Evolutionary conservation across 2,888 invertebrate species (phyloP).

Genomic region (Megaustenia siamemsis): DNA sequence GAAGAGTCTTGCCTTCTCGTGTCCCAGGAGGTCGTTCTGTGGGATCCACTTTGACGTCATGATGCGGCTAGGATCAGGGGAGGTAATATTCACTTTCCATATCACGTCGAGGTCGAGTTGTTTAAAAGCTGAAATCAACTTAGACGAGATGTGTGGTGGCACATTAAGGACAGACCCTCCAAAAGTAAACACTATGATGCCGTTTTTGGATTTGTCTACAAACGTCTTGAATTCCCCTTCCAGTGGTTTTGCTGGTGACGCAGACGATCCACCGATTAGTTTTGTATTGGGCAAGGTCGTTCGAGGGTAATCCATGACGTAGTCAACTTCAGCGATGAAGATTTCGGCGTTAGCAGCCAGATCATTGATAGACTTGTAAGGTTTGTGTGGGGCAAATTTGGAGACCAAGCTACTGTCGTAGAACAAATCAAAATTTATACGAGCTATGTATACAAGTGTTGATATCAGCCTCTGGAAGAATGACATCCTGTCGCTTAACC

Average conservation of each 20-base stretch:
- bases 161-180: conserved; percentile 58
- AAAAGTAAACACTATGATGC: conserved; percentile 63
- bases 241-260: conserved; percentile 5
- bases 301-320: conserved; percentile 61
- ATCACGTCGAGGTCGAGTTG: conserved; percentile 56
- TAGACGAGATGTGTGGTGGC: conserved; percentile 41
- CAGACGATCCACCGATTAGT: conserved; percentile 15
- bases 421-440: conserved; percentile 1
- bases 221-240: not conserved
- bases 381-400: conserved; percentile 57
- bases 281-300: conserved; percentile 52
- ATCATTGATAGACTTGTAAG: conserved; percentile 53
- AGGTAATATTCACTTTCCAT: conserved; percentile 53
- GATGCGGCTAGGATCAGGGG: conserved; percentile 54
- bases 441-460: too few relatives aligned
- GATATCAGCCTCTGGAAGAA: not conserved
- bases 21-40: conserved; percentile 65
- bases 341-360: conserved; percentile 50
- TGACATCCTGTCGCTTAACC: too few relatives aligned
- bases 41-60: conserved; percentile 62
- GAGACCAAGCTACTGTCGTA: conserved; percentile 53
- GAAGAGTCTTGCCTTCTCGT: conserved; percentile 56
- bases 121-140: conserved; percentile 53
- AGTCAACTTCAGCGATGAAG: conserved; percentile 59
- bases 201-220: conserved; percentile 45